A percentile compares a stretch with the other conserved stretches of the same genome.
Evolutionary conservation across 1,140 invertebrate species (phyloP).

Genomic region (Anastrepha ludens): DNA sequence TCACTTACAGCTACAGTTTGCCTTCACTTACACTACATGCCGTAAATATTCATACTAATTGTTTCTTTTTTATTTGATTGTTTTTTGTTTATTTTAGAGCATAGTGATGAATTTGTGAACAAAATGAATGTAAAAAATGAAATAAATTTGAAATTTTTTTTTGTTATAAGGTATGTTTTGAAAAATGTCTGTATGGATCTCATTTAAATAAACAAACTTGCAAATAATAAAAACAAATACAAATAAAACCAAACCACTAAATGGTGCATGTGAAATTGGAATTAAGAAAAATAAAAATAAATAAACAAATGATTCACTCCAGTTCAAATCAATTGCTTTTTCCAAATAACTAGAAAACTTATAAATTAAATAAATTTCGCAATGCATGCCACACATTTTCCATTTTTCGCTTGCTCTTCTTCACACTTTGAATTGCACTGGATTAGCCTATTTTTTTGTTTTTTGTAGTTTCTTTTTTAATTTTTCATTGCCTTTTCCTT

Average conservation of each 20-base stretch:
- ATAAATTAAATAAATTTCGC: neutral
- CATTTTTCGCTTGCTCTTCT: neutral
- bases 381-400: neutral
- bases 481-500: too few species aligned
- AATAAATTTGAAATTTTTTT: slow-evolving; percentile 26
- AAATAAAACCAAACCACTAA: neutral
- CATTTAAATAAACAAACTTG: slow-evolving; percentile 60
- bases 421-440: neutral
- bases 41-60: neutral
- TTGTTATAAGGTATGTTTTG: slow-evolving; percentile 12
- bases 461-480: too few species aligned
- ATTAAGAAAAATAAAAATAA: neutral
- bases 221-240: slow-evolving; percentile 51
- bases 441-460: neutral
- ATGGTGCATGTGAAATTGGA: neutral
- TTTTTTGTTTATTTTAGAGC: slow-evolving; percentile 13
- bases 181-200: slow-evolving; percentile 74
- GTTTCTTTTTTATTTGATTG: neutral
- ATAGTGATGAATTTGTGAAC: slow-evolving; percentile 55
- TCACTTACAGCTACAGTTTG: neutral
- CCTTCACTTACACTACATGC: neutral
- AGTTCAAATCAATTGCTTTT: neutral
- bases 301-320: neutral
- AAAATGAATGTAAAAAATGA: slow-evolving; percentile 53
- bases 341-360: neutral